These are phyloP conservation scores for Myiagra hebetior DNA, from an alignment of 2,113 vertebrate genomes.

Conservation along the genomic window DNA sequence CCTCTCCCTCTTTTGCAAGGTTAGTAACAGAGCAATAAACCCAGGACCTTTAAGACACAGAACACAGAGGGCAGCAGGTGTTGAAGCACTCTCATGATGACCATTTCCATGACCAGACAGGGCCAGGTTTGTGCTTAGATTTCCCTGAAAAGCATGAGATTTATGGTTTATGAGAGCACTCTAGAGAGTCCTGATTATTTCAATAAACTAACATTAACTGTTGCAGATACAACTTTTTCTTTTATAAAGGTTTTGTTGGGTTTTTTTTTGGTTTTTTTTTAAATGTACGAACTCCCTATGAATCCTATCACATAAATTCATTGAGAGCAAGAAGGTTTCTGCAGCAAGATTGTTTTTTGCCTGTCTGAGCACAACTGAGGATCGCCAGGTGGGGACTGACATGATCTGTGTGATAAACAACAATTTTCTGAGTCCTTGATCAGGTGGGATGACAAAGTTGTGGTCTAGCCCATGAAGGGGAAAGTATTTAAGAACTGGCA, in stretches of 20 bases:
- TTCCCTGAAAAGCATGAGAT: background rate
- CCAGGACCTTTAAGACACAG: background rate
- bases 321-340: background rate
- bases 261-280: background rate
- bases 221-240: background rate
- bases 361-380: background rate
- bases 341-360: background rate
- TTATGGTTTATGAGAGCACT: background rate
- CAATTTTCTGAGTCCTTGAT: background rate
- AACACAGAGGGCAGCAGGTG: background rate
- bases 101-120: background rate
- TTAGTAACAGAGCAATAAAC: background rate
- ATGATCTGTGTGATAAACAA: background rate
- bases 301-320: background rate
- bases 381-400: background rate
- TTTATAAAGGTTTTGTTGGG: background rate
- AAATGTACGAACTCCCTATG: background rate
- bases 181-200: background rate
- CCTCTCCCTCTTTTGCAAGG: background rate
- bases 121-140: background rate
- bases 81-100: background rate
- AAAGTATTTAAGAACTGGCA: background rate
- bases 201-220: background rate
- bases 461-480: background rate
- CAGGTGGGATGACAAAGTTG: background rate